phyloP scores from a whole-genome alignment of 30 jellyfish, hydroid and myxozoan species.

The Calvadosia cruxmelitensis region DNA sequence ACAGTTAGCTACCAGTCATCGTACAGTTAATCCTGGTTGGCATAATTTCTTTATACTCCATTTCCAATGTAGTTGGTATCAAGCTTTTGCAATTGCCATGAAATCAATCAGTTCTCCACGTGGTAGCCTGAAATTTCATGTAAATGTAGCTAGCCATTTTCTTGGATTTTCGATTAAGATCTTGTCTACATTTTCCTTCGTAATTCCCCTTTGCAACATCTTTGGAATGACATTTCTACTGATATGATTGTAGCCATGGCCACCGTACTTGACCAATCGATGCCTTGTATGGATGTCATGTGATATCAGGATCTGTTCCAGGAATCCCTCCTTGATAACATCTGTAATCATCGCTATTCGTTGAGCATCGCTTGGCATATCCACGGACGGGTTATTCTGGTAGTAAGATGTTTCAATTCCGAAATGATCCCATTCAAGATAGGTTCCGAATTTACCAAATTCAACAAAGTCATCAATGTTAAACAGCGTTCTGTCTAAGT shows the following conservation, averaged over 20 bases:
- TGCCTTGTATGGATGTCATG: constrained; percentile 87
- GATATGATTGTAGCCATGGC: constrained; percentile 89
- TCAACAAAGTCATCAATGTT: constrained; percentile 49
- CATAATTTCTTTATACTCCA: too few relatives aligned
- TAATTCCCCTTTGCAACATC: constrained; percentile 58
- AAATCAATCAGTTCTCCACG: too few relatives aligned
- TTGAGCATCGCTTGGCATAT: constrained; percentile 85
- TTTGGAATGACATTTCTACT: constrained; percentile 46
- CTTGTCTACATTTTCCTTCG: constrained; percentile 54
- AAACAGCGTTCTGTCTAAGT: constrained; percentile 66
- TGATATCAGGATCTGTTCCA: constrained; percentile 65
- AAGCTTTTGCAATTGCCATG: too few relatives aligned
- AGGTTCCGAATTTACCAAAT: constrained; percentile 54
- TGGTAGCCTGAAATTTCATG: too few relatives aligned
- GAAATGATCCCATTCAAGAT: constrained; percentile 66
- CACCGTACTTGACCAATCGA: constrained; percentile 85
- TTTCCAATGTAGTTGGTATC: too few relatives aligned
- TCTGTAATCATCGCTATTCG: constrained; percentile 46
- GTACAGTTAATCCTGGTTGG: too few relatives aligned
- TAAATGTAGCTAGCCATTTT: constrained; percentile 71
- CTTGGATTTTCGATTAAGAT: constrained; percentile 65
- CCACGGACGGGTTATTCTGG: constrained; percentile 49
- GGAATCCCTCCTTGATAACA: constrained; percentile 57
- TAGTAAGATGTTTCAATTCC: constrained; percentile 85
- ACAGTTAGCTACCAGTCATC: too few relatives aligned